Evolutionary conservation across 2,113 vertebrate genomes (phyloP).

Genomic region (Nerophis ophidion): DNA sequence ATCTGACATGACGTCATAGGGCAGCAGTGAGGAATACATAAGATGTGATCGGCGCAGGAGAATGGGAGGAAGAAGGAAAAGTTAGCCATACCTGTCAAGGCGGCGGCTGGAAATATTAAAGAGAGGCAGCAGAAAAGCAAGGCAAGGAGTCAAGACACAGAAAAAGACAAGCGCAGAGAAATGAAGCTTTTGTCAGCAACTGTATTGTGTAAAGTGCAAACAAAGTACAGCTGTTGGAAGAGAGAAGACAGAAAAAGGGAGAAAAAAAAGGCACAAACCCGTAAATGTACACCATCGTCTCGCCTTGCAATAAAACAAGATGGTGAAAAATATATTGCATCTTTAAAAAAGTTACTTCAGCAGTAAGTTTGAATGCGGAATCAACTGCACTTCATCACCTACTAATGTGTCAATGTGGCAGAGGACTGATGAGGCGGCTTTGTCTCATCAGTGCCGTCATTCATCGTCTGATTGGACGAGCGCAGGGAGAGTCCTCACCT

Average conservation of each 20-base stretch:
- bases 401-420: not conserved
- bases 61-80: conserved; percentile 27
- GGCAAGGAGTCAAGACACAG: conserved; percentile 12
- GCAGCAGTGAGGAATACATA: not conserved
- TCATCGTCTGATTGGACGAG: conserved; percentile 33
- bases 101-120: conserved; percentile 42
- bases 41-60: not conserved
- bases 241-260: conserved; percentile 54
- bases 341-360: not conserved
- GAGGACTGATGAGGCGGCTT: conserved; percentile 15
- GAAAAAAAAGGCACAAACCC: conserved; percentile 80
- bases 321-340: not conserved
- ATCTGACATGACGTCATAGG: not conserved
- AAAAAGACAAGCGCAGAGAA: conserved; percentile 49
- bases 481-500: conserved; percentile 12
- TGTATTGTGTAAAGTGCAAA: conserved; percentile 83
- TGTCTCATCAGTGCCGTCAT: conserved; percentile 14
- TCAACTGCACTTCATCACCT: conserved; percentile 17
- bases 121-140: conserved; percentile 19
- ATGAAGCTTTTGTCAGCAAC: conserved; percentile 47
- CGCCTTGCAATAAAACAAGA: no score
- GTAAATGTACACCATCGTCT: conserved; percentile 13
- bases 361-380: not conserved
- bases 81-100: conserved; percentile 60
- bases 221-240: conserved; percentile 71